Base-by-base conservation (phyloP, 1,140 invertebrate species). In the Aethina tumida region DNA sequence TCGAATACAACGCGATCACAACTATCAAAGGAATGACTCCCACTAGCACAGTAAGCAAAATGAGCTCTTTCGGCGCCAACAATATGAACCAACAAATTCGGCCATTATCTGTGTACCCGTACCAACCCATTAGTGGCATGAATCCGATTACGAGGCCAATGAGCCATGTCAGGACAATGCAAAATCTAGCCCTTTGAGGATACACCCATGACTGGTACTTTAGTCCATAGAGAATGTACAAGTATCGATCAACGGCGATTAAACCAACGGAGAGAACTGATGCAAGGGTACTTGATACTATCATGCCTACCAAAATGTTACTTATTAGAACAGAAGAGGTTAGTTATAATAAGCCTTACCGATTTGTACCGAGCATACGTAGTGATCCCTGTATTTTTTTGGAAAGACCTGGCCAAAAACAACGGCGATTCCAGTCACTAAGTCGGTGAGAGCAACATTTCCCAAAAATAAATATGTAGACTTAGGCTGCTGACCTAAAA, bases 381-480 rank as follows among this genome's bases (percentile, higher is more conserved):
- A 35, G 27, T 60, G 56, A 41, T 45, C 45, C 19, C 62, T 41
- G 6, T 36, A 15, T 19, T 48, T 14, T 29, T 47, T 51, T 14
- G 71, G 69, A 36, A 64, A 62, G 9, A 56, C 41, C 28, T 67
- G 61, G 3, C 68, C 69, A 45, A 72, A 67, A 7, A 75, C 54
- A 2, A 72, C 59, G 0, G 68, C 64, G 10, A 68, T 39, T 5
- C 70, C 70, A 6, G 67, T 68, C 5, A 74, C 54, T 12, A 69
- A 61, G 51, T 75, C 71, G 1, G 70, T 65, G 6, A 73, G 55
- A 1, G 70, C 71, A 3, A 75, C 68, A 52, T 75, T 75, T 3
- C 71, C 72, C 5, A 75, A 58, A 22, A 75, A 59, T 12, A 73
- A 52, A 50, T 74, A 74, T 0, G 70, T 73, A 27, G 67, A 70